Evolutionary conservation across 1,140 invertebrate genomes (phyloP).

Genomic region (Lepidurus arcticus): DNA sequence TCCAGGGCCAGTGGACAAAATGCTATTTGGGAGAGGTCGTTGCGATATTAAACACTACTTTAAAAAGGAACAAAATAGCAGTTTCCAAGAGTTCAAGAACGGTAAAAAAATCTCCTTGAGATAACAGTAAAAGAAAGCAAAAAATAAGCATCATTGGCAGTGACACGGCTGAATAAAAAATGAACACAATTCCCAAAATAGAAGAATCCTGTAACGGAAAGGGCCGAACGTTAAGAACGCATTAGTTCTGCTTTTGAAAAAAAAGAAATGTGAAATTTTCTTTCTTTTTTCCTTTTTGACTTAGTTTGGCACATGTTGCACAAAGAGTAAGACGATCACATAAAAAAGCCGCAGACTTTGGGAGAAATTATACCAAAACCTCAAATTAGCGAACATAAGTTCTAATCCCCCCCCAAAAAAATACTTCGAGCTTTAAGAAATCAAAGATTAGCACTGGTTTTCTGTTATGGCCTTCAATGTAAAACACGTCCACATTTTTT

Average conservation of each 20-base stretch:
- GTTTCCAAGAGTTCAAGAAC: neutral
- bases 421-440: neutral
- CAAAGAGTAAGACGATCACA: slow-evolving; percentile 19
- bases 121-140: neutral
- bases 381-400: neutral
- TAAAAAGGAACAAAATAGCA: neutral
- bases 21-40: neutral
- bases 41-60: neutral
- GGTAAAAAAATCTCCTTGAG: neutral
- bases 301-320: slow-evolving; percentile 19
- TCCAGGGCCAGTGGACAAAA: neutral
- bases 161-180: neutral
- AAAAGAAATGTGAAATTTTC: too few relatives aligned
- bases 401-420: neutral
- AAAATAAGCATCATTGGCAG: slow-evolving; percentile 15
- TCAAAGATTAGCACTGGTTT: slow-evolving; percentile 6
- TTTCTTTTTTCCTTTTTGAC: neutral
- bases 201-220: neutral
- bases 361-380: neutral
- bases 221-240: neutral
- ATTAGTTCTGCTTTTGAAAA: too few relatives aligned
- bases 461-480: neutral
- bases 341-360: slow-evolving; percentile 9
- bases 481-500: neutral
- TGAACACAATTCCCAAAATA: neutral